phyloP scores from a whole-genome alignment of 2,113 vertebrate species.

The Phyllostomus hastatus region DNA sequence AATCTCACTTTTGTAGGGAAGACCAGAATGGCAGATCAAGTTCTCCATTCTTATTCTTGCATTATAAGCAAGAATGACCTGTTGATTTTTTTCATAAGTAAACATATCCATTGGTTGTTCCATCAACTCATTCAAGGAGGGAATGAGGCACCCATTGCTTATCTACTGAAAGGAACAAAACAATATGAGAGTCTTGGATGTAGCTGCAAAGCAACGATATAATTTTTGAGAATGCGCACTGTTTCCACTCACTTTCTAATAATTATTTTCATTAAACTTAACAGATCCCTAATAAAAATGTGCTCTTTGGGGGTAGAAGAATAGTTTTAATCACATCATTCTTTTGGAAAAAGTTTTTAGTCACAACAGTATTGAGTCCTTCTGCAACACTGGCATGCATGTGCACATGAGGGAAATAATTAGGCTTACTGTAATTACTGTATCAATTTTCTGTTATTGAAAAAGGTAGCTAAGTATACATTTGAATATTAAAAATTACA shows the following conservation, averaged over 20 bases:
- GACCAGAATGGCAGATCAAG: neutral
- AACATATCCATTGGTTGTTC: conserved; percentile 12
- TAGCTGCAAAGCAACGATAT: neutral
- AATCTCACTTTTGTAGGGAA: neutral
- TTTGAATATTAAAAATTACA: neutral
- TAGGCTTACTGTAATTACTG: neutral
- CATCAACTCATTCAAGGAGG: neutral
- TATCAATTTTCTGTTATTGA: neutral
- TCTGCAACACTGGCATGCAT: neutral
- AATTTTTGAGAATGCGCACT: neutral
- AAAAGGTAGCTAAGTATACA: neutral
- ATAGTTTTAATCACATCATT: neutral
- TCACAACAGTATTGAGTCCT: neutral
- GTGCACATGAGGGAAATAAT: neutral
- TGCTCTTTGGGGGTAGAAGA: neutral
- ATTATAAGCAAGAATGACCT: conserved; percentile 24
- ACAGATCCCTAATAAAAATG: conserved; percentile 2
- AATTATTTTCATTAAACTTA: neutral
- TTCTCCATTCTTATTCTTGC: neutral
- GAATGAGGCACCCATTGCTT: neutral
- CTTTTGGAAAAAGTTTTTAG: neutral
- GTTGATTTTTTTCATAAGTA: conserved; percentile 25
- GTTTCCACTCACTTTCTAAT: neutral
- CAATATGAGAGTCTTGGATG: neutral
- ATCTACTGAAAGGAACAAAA: neutral